Base-by-base conservation (phyloP, 2,888 invertebrate species). In the Dermolepida albohirtum region DNA sequence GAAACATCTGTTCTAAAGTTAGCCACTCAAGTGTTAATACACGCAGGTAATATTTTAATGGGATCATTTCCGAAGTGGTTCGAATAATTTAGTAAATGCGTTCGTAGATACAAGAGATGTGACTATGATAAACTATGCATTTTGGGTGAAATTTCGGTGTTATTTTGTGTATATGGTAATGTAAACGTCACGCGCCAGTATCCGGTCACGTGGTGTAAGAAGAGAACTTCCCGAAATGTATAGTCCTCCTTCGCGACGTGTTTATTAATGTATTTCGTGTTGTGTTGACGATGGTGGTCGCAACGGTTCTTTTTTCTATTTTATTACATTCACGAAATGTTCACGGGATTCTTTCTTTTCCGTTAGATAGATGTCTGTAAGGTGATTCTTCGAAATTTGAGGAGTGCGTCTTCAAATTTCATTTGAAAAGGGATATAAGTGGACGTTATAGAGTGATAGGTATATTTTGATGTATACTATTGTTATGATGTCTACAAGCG, bases 1-100 rank as follows among this genome's bases (percentile, higher is more conserved):
- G 27, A 50, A 54, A 65, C 69, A 69, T 59, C 69, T 69, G 69
- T 41, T 59, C 62, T 51, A 65, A 63, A 59, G 49, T 65, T 66
- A 59, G 62, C 50, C 69, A 55, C 62, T 69, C 54, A 54, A 69
- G 69, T 66, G 69, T 65, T 69, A 66, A 69, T 69, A 51, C 39
- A 64, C 27, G 22, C 17, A 49, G 55, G 54, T 64, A 64, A 68
- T 68, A 64, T 68, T 68, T 54, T 68, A 68, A 68, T 68, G 68
- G 57, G 66, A 66, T 66, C 59, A 43, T 47, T 49, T 16, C 47
- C 43, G 27, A 44, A 27, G 41, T 12, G 44, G 43, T 44, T 1
- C 12, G 41, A 34, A 62, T 62, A 43, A 62, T 62, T 62, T 62
- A 62, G 14, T 11, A 29, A 29, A 27, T 27, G 7, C 10, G 2